Conservation (phyloP, 2,888 invertebrate genomes). For the Eurois occulta region DNA sequence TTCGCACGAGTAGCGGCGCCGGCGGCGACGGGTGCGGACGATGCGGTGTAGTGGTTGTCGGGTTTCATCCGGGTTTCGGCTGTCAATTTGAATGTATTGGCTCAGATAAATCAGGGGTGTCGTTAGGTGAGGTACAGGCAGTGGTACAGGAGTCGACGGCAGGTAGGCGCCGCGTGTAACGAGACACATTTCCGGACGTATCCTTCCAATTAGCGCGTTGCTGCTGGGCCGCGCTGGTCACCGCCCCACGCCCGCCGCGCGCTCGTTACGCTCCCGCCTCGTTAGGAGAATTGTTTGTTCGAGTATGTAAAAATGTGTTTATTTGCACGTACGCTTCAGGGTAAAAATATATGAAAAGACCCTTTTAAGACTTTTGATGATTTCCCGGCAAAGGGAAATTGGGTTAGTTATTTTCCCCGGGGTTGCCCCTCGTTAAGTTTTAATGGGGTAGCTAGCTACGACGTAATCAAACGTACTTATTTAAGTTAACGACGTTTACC, state of each 20-base stretch:
- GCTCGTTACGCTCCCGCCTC: conserved; percentile 89
- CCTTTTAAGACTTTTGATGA: conserved; percentile 91
- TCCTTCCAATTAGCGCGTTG: conserved; percentile 86
- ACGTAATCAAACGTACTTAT: conserved; percentile 90
- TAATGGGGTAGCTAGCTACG: conserved; percentile 90
- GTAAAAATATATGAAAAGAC: conserved; percentile 90
- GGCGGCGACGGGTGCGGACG: neutral
- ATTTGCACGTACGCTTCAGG: conserved; percentile 90
- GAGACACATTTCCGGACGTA: conserved; percentile 87
- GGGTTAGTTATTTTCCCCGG: conserved; percentile 91
- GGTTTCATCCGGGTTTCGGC: conserved; percentile 69
- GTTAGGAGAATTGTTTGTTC: conserved; percentile 90
- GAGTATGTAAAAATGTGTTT: conserved; percentile 91
- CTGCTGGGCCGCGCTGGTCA: conserved; percentile 67
- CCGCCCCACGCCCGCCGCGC: conserved; percentile 70
- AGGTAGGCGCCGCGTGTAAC: conserved; percentile 83
- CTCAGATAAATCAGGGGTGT: conserved; percentile 84
- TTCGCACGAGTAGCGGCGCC: conserved; percentile 5
- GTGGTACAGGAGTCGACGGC: conserved; percentile 64
- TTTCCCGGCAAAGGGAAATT: conserved; percentile 91
- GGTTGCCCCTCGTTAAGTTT: conserved; percentile 91
- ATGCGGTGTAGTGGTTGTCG: conserved; percentile 5
- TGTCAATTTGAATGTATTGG: conserved; percentile 84
- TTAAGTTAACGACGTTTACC: conserved; percentile 89
- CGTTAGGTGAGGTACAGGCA: conserved; percentile 71